Evolutionary conservation across 2,113 vertebrate species (phyloP).

Genomic region (Paratilapia polleni): DNA sequence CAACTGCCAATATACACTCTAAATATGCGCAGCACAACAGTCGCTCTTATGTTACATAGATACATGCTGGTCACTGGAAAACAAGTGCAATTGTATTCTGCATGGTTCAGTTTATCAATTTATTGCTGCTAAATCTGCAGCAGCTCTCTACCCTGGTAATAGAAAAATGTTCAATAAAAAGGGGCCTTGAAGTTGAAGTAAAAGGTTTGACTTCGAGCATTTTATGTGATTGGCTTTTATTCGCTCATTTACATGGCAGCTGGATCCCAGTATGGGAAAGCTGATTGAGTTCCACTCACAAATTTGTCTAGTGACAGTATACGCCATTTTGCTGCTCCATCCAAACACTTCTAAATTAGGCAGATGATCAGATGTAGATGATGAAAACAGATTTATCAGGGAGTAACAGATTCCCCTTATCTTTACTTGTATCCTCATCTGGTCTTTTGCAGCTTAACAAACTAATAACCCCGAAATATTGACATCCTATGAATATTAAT

Average conservation of each 20-base stretch:
- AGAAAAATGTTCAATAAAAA: background rate
- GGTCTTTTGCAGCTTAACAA: background rate
- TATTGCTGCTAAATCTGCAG: no score
- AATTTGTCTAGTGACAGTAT: background rate
- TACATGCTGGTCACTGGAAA: no score
- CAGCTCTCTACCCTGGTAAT: background rate
- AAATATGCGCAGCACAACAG: no score
- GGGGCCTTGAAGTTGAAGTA: background rate
- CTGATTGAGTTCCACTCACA: background rate
- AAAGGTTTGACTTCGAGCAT: background rate
- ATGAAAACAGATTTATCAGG: constrained; percentile 7
- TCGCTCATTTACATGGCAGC: background rate
- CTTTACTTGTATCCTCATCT: background rate
- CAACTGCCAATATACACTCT: no score
- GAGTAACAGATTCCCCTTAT: background rate
- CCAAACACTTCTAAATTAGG: background rate
- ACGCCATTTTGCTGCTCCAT: background rate
- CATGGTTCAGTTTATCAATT: no score
- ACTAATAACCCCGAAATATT: constrained; percentile 1
- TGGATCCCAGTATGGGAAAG: background rate
- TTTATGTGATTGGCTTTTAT: background rate
- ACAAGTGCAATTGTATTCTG: no score
- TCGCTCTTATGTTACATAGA: no score
- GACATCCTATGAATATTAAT: constrained; percentile 19
- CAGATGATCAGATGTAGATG: background rate